These are phyloP conservation scores for Cydia pomonella DNA, from an alignment of 1,140 invertebrate genomes.

Conservation along the genomic window DNA sequence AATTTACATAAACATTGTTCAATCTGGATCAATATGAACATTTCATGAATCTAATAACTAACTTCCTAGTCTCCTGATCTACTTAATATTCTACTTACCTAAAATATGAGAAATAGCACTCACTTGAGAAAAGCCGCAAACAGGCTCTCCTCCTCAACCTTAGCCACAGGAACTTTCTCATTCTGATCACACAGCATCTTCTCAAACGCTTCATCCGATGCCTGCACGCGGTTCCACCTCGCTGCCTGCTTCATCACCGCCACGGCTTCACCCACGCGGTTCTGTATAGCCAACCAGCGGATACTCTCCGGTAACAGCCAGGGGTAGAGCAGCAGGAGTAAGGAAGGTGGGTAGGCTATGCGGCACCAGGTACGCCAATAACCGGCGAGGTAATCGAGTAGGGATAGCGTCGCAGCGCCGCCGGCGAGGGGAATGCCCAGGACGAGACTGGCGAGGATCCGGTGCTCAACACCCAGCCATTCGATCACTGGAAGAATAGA, in stretches of 20 bases:
- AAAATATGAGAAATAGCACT: constrained; percentile 36
- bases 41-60: too few relatives aligned
- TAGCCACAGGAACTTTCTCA: constrained; percentile 46
- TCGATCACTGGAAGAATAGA: constrained; percentile 83
- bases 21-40: too few relatives aligned
- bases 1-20: too few relatives aligned
- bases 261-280: constrained; percentile 84
- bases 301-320: constrained; percentile 86
- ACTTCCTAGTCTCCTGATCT: too few relatives aligned
- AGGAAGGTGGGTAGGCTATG: constrained; percentile 84
- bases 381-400: constrained; percentile 84
- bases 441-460: constrained; percentile 87
- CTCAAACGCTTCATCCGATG: constrained; percentile 81
- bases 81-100: too few relatives aligned
- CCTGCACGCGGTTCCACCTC: constrained; percentile 83
- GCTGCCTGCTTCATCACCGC: constrained; percentile 83
- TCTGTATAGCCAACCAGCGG: constrained; percentile 88
- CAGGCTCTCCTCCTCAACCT: constrained; percentile 58
- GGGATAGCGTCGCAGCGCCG: constrained; percentile 85
- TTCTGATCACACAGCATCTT: constrained; percentile 59
- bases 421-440: constrained; percentile 85
- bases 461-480: constrained; percentile 86
- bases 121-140: constrained; percentile 65
- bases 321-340: constrained; percentile 84
- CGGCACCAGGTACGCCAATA: constrained; percentile 88